A percentile compares a stretch with the other conserved stretches of the same genome.
phyloP scores from a whole-genome alignment of 2,797 vertebrate species.

The Eupleurogrammus muticus region DNA sequence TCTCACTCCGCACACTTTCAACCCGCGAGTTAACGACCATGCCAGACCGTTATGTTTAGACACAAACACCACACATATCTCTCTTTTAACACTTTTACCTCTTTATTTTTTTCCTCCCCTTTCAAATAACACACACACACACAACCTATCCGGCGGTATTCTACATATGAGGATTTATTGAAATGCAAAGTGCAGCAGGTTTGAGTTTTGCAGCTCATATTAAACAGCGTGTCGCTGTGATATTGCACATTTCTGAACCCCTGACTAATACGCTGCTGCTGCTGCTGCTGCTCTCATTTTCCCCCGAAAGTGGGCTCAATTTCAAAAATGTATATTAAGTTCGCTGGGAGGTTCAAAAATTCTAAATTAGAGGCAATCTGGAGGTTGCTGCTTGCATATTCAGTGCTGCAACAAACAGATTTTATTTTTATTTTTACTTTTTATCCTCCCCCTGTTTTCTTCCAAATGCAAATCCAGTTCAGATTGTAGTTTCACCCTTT shows the following conservation, averaged over 20 bases:
- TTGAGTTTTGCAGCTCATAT: conserved; percentile 12
- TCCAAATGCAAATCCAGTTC: not conserved
- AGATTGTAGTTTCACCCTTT: conserved; percentile 22
- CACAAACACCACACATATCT: conserved; percentile 39
- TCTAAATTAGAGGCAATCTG: not conserved
- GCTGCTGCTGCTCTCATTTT: conserved; percentile 20
- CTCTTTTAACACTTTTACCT: conserved; percentile 60
- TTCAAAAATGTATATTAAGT: conserved; percentile 41
- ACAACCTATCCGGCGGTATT: conserved; percentile 22
- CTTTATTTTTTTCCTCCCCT: conserved; percentile 20
- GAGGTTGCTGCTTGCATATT: conserved; percentile 10
- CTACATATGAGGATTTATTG: conserved; percentile 38
- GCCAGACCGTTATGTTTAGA: conserved; percentile 69
- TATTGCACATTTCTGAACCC: conserved; percentile 38
- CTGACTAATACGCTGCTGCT: conserved; percentile 37
- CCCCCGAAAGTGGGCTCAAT: conserved; percentile 38
- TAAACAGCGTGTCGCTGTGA: conserved; percentile 28
- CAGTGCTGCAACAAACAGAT: not conserved
- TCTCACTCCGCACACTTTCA: conserved; percentile 62
- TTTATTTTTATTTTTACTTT: not conserved
- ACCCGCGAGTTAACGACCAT: conserved; percentile 62
- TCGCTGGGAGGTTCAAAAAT: conserved; percentile 4
- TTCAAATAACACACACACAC: conserved; percentile 42
- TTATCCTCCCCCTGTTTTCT: not conserved
- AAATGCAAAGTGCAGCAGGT: conserved; percentile 26